phyloP scores from a whole-genome alignment of 1,140 invertebrate genomes.

The Nylanderia fulva region DNA sequence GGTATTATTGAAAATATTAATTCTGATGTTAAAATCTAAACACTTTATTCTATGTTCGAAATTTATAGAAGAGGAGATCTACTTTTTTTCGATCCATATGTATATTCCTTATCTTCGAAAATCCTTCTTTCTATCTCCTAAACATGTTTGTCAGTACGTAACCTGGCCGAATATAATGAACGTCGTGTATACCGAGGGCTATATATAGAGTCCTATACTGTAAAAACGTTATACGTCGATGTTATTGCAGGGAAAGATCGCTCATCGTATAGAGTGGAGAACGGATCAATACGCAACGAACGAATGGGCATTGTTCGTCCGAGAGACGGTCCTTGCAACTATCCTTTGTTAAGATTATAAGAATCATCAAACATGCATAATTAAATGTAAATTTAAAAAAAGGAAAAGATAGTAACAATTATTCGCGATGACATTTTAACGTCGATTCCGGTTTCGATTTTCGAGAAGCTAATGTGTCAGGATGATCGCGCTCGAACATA shows the following conservation, averaged over 20 bases:
- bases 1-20: too few species aligned
- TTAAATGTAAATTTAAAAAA: slow-evolving; percentile 4
- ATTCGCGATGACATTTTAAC: slow-evolving; percentile 23
- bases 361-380: neutral
- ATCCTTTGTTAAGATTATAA: slow-evolving; percentile 35
- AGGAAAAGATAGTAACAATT: neutral
- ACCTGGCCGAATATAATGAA: slow-evolving; percentile 30
- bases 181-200: neutral
- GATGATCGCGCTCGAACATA: neutral
- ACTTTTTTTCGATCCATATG: neutral
- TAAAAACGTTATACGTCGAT: neutral
- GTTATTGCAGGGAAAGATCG: slow-evolving; percentile 52
- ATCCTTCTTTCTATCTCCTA: neutral
- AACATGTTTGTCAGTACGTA: slow-evolving; percentile 21
- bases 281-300: slow-evolving; percentile 72
- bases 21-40: neutral
- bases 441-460: neutral
- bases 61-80: neutral
- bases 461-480: neutral
- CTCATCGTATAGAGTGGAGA: slow-evolving; percentile 63
- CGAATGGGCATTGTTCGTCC: slow-evolving; percentile 60
- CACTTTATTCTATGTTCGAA: neutral
- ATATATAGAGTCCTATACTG: neutral
- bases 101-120: neutral
- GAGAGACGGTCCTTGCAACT: slow-evolving; percentile 24